Evolutionary conservation across 1,140 invertebrate genomes (phyloP).

Genomic region (Holcopasites calliopsidis): DNA sequence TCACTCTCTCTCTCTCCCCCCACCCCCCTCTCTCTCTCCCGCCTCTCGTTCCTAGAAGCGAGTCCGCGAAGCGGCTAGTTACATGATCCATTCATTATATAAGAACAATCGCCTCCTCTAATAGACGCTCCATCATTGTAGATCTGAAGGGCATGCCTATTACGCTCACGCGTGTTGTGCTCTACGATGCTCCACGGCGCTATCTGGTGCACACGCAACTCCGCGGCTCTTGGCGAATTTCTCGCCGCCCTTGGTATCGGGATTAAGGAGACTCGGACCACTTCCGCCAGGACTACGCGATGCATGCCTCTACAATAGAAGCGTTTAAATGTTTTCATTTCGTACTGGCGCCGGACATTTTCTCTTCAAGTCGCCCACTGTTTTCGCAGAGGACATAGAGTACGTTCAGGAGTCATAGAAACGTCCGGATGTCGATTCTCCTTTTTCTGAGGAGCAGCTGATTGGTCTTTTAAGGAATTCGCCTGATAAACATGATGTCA

Average conservation of each 20-base stretch:
- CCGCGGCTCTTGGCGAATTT: not conserved
- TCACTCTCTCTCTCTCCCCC: slow-evolving; percentile 14
- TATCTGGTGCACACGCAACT: slow-evolving; percentile 1
- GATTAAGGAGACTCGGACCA: not conserved
- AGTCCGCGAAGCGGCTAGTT: slow-evolving; percentile 73
- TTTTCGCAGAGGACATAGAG: not conserved
- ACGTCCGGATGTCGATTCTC: not conserved
- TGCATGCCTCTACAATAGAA: too few relatives aligned
- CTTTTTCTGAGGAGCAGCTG: not conserved
- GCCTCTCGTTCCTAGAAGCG: slow-evolving; percentile 45
- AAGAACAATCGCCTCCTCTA: slow-evolving; percentile 79
- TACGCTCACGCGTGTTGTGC: slow-evolving; percentile 48
- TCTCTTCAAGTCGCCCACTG: not conserved
- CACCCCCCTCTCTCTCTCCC: not conserved
- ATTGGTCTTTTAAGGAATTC: not conserved
- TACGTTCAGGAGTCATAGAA: not conserved
- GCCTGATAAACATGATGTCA: slow-evolving; percentile 36
- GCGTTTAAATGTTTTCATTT: too few relatives aligned
- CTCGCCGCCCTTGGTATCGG: not conserved
- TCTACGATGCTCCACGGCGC: slow-evolving; percentile 32
- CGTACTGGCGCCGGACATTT: too few relatives aligned
- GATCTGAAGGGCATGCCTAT: slow-evolving; percentile 73
- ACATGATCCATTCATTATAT: slow-evolving; percentile 80
- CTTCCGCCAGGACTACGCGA: too few relatives aligned
- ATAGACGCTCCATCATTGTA: slow-evolving; percentile 77